Evolutionary conservation across 2,888 invertebrate species (phyloP).

Genomic region (Stramonita haemastoma): DNA sequence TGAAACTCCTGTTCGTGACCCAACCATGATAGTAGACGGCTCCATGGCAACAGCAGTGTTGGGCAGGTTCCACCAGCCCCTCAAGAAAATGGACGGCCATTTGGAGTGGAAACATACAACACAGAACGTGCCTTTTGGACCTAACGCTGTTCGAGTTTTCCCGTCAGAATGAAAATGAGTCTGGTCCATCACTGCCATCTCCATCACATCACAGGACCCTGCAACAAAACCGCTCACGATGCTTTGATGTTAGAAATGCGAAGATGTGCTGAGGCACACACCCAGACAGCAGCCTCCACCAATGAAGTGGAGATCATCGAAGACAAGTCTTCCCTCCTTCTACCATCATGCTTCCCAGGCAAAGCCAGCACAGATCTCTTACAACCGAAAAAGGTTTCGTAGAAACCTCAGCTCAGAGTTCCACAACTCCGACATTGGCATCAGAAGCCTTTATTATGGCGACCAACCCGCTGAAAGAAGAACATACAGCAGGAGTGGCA

Average conservation of each 20-base stretch:
- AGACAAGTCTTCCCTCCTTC: slow-evolving; percentile 11
- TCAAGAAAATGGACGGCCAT: background rate
- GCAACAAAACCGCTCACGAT: background rate
- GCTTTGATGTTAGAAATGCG: background rate
- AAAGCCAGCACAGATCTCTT: background rate
- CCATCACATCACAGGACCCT: background rate
- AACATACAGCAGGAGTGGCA: background rate
- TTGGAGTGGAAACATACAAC: background rate
- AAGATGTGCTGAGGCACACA: background rate
- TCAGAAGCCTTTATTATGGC: background rate
- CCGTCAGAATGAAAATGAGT: background rate
- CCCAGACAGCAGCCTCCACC: background rate
- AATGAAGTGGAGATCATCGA: slow-evolving; percentile 18
- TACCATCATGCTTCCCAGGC: slow-evolving; percentile 10
- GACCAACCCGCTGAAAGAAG: background rate
- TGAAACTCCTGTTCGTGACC: slow-evolving; percentile 10
- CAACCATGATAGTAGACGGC: background rate
- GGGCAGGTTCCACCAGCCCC: slow-evolving; percentile 12
- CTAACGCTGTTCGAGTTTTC: background rate
- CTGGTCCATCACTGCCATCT: background rate
- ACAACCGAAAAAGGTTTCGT: background rate
- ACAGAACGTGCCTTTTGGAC: background rate
- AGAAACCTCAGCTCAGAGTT: slow-evolving; percentile 20
- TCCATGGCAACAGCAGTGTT: background rate
- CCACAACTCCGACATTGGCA: background rate